A percentile compares a stretch with the other conserved stretches of the same genome.
These are phyloP conservation scores for Megastigmus dorsalis DNA, from an alignment of 2,888 invertebrate species.

Conservation along the genomic window DNA sequence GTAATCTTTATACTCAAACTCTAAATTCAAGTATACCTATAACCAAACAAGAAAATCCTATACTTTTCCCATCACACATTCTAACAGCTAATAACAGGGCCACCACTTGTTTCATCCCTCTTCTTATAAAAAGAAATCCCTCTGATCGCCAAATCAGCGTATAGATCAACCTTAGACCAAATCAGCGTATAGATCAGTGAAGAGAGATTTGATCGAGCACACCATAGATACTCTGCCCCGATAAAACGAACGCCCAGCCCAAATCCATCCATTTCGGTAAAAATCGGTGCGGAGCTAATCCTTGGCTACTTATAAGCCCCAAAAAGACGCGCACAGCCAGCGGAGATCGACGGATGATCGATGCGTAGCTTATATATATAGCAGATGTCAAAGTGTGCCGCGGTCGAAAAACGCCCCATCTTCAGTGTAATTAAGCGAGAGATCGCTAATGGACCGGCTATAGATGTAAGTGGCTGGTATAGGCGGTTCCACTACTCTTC, in stretches of 20 bases:
- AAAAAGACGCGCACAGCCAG: conserved; percentile 21
- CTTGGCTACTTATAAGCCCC: background rate
- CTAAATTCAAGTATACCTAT: background rate
- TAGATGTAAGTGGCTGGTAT: conserved; percentile 26
- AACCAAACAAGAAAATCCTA: conserved; percentile 4
- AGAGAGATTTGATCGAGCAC: too few species aligned
- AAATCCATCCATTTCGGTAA: conserved; percentile 14
- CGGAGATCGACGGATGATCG: conserved; percentile 66
- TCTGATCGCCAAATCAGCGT: background rate
- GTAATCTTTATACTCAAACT: conserved; percentile 4
- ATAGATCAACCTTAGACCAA: background rate
- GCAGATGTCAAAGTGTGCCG: conserved; percentile 66
- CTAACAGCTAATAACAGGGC: conserved; percentile 10
- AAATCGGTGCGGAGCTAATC: conserved; percentile 47
- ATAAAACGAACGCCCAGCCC: background rate
- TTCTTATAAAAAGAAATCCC: background rate
- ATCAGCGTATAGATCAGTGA: background rate
- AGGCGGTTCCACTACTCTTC: conserved; percentile 8
- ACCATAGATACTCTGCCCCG: too few species aligned
- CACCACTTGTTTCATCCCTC: background rate
- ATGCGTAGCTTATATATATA: conserved; percentile 65
- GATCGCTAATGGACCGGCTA: conserved; percentile 51
- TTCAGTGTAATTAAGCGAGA: conserved; percentile 52
- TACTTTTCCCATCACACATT: conserved; percentile 1
- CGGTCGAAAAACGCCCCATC: conserved; percentile 36